Percentiles rank a stretch among this genome's conserved stretches.
Evolutionary conservation across 2,797 vertebrate genomes (phyloP).

Genomic region (Sebastes ruberrimus): DNA sequence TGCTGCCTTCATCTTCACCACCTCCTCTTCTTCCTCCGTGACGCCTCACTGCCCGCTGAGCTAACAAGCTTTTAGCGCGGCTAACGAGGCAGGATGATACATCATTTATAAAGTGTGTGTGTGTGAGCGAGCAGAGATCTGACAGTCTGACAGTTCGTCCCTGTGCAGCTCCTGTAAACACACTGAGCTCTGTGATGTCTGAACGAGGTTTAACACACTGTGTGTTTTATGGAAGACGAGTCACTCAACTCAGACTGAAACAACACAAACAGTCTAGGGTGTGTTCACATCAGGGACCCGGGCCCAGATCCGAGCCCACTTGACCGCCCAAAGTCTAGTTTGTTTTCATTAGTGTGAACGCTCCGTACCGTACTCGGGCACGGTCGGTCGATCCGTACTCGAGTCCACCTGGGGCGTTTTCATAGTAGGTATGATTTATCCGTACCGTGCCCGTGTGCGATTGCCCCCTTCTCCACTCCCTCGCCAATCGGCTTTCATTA

Average conservation of each 20-base stretch:
- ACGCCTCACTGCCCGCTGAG: neutral
- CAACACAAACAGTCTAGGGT: neutral
- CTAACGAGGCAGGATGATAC: neutral
- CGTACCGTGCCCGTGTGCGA: no score
- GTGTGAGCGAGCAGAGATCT: neutral
- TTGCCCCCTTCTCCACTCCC: no score
- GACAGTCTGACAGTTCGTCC: neutral
- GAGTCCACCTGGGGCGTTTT: no score
- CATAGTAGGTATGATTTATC: no score
- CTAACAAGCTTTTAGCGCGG: neutral
- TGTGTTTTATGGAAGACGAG: neutral
- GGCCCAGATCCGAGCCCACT: no score
- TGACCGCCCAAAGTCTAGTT: no score
- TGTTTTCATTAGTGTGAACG: no score
- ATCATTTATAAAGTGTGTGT: neutral
- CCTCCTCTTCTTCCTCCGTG: neutral
- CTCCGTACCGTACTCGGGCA: no score
- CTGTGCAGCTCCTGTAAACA: neutral
- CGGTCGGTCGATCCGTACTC: no score
- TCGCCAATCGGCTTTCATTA: no score
- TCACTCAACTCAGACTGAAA: neutral
- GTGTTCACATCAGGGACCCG: no score
- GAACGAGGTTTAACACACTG: neutral
- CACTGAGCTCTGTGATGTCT: neutral
- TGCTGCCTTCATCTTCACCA: neutral